These are phyloP conservation scores for Limnodromus scolopaceus DNA, from an alignment of 2,797 vertebrate species.

Conservation along the genomic window DNA sequence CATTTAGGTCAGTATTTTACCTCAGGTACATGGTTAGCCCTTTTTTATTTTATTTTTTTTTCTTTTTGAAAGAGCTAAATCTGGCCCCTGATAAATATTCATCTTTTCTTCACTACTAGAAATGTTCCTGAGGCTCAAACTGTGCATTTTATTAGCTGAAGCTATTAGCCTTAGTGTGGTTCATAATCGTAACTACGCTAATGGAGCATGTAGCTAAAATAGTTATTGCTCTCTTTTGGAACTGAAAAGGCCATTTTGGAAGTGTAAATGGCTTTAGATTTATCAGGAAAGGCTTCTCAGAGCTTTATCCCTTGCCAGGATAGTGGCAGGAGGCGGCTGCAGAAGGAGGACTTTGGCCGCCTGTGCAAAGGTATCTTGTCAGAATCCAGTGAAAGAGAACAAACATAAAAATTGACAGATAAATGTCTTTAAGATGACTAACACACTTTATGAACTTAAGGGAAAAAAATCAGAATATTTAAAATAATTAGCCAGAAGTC, in stretches of 20 bases:
- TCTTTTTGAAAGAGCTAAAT: not conserved
- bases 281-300: not conserved
- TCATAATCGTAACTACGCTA: slow-evolving; percentile 29
- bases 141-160: slow-evolving; percentile 33
- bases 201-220: slow-evolving; percentile 16
- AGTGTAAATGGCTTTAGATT: not conserved
- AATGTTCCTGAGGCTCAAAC: slow-evolving; percentile 8
- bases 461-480: not conserved
- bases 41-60: no score
- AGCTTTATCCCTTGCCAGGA: not conserved
- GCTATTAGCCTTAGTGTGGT: not conserved
- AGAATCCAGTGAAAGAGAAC: not conserved
- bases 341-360: not conserved
- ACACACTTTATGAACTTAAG: not conserved
- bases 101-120: not conserved
- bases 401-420: not conserved
- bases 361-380: not conserved
- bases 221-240: slow-evolving; percentile 4
- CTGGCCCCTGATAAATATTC: not conserved
- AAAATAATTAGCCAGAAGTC: not conserved
- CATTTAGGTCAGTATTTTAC: not conserved
- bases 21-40: not conserved
- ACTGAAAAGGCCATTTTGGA: not conserved
- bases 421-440: not conserved
- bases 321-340: not conserved